phyloP scores from a whole-genome alignment of 2,888 invertebrate species.

The Imbricaverruca yamaguchii region DNA sequence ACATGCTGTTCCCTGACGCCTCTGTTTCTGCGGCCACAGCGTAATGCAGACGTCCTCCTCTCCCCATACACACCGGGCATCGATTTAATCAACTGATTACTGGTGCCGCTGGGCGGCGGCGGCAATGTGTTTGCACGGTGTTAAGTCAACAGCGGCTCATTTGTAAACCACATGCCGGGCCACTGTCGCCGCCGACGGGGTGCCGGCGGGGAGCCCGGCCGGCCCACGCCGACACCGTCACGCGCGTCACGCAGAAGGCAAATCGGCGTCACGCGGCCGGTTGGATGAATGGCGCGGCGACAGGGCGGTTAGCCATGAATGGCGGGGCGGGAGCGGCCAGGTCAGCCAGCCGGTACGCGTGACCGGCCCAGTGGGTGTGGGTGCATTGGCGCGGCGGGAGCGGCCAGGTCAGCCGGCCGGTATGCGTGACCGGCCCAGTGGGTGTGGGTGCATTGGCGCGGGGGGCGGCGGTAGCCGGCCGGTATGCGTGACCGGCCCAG shows the following conservation, averaged over 20 bases:
- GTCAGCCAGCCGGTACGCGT: neutral
- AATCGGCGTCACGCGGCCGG: neutral
- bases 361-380: neutral
- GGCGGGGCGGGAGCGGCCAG: neutral
- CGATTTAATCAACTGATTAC: conserved; percentile 6
- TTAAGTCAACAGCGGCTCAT: conserved; percentile 19
- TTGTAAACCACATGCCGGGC: conserved; percentile 1
- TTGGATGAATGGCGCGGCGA: neutral
- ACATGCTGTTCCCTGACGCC: too few species aligned
- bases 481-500: neutral
- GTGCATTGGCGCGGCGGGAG: neutral
- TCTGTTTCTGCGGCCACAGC: too few species aligned
- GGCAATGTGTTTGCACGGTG: conserved; percentile 23
- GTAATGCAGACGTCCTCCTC: too few species aligned
- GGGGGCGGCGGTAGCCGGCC: neutral
- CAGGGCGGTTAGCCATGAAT: neutral
- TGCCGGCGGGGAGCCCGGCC: neutral
- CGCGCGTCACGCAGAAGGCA: neutral
- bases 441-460: too few species aligned
- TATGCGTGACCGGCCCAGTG: neutral
- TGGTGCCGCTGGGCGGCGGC: neutral
- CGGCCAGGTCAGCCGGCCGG: neutral
- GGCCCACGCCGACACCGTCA: neutral
- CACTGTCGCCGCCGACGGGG: neutral
- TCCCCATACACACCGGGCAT: neutral